Base-by-base conservation (phyloP, 2,888 invertebrate genomes). In the Aspidapion aeneum region DNA sequence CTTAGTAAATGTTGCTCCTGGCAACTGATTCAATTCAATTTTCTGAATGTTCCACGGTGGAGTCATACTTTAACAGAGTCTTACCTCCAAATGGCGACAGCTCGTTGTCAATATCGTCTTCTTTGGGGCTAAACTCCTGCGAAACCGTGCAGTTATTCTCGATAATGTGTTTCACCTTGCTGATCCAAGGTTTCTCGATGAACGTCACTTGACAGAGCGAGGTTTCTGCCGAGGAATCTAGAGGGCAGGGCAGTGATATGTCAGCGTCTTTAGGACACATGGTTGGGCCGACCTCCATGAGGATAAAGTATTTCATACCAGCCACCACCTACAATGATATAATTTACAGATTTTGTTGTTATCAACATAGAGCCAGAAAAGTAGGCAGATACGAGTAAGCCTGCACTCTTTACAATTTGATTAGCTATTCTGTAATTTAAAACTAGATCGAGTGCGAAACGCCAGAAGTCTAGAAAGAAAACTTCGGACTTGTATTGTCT, bases 161-260 rank as follows among this genome's bases (percentile, higher is more conserved):
- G 57, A 86, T 75, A 62, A 90, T 82, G 16, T 85, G 82, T 72
- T 87, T 85, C 55, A 83, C 83, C 74, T 85, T 86, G 57, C 83
- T 83, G 21, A 86, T 74, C 88, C 90, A 89, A 1, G 87, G 87
- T 72, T 87, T 86, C 74, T 89, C 87, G 62, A 87, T 77, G 71
- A 87, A 83, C 18, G 85, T 82, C 66, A 90, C 77, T 69, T 84
- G 84, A 74, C 90, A 90, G 5, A 60, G 72, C 69, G 64, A 75
- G 68, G 68, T 63, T 17, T 63, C 68, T 50, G 64, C 70, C 21
- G 72, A 69, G 0, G 61, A 57, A 59, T 72, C 71, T 68, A 76
- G 69, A 7, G 79, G 73, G 72, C 86, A 87, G 52, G 60, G 55
- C 7, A 62, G 58, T 1, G 64, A 60, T 0, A 61, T 1, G 16